These are phyloP conservation scores for Chaenogobius annularis DNA, from an alignment of 2,113 vertebrate genomes.

Conservation along the genomic window DNA sequence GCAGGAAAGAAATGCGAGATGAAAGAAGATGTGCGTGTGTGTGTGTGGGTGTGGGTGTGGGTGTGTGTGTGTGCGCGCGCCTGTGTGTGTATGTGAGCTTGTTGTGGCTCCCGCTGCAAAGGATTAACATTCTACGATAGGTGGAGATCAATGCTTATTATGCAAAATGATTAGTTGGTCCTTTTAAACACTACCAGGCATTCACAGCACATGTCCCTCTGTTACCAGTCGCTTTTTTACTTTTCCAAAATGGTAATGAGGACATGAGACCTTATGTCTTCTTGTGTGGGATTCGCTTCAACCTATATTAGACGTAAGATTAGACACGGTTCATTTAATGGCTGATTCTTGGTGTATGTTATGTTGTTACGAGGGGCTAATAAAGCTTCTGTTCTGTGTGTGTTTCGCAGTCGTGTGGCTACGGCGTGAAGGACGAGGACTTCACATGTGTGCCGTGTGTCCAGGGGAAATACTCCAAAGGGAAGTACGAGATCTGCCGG, in stretches of 20 bases:
- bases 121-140: conserved; percentile 35
- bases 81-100: conserved; percentile 35
- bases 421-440: conserved; percentile 90
- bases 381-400: conserved; percentile 18
- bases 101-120: conserved; percentile 40
- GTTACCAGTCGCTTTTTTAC: conserved; percentile 44
- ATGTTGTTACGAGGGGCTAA: background rate
- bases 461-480: conserved; percentile 92
- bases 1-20: conserved; percentile 57
- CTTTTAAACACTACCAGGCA: conserved; percentile 59
- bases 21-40: conserved; percentile 47
- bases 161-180: conserved; percentile 55
- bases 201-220: conserved; percentile 24
- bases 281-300: conserved; percentile 17
- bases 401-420: conserved; percentile 86
- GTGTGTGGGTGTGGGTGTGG: conserved; percentile 8
- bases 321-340: conserved; percentile 1
- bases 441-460: conserved; percentile 88
- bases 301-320: conserved; percentile 1
- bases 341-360: background rate
- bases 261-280: conserved; percentile 50
- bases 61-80: conserved; percentile 24
- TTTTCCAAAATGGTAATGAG: conserved; percentile 36
- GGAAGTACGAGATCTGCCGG: conserved; percentile 95
- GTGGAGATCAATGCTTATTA: conserved; percentile 46